Base-by-base conservation (phyloP, 2,888 invertebrate genomes). In the Phrixothrix hirtus region DNA sequence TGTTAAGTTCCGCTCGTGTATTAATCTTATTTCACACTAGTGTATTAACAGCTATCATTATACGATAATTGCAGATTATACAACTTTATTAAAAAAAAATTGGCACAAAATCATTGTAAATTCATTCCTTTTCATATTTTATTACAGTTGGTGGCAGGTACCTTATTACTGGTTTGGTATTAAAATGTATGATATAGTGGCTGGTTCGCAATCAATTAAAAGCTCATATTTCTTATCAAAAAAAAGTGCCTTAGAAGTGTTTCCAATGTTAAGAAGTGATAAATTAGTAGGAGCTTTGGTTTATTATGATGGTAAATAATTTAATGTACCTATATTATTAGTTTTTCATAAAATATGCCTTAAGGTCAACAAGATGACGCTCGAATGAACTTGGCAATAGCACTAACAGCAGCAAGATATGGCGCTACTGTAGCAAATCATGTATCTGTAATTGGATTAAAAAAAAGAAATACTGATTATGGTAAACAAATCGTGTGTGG, bases 241-340 rank as follows among this genome's bases (percentile, higher is more conserved):
- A 77, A 85, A 86, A 61, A 89, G 92, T 72, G 96, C 99, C 0
- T 79, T 99, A 45, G 99, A 99, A 78, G 79, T 93, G 47, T 99
- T 99, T 73, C 99, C 99, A 1, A 99, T 99, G 98, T 79, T 99
- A 63, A 92, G 95, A 70, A 94, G 91, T 43, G 96, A 99, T 70
- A 89, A 89, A 71, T 79, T 99, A 7, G 90, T 92, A 64, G 99
- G 98, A 27, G 98, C 98, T 26, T 89, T 99, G 63, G 97, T 99
- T n/a, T 99, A 99, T 77, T 99, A 98, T 74, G 99, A 99, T 77
- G 99, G 97, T 93, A 77, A n/a, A n/a, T n/a, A n/a, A n/a, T n/a
- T n/a, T n/a, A n/a, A 72, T 78, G 68, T 11, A 17, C 25, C 21
- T 41, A n/a, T 34, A 35, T 21, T 21, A 21, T 21, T 21, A 21